Evolutionary conservation across 2,888 invertebrate species (phyloP).

Genomic region (Beris chalybata): DNA sequence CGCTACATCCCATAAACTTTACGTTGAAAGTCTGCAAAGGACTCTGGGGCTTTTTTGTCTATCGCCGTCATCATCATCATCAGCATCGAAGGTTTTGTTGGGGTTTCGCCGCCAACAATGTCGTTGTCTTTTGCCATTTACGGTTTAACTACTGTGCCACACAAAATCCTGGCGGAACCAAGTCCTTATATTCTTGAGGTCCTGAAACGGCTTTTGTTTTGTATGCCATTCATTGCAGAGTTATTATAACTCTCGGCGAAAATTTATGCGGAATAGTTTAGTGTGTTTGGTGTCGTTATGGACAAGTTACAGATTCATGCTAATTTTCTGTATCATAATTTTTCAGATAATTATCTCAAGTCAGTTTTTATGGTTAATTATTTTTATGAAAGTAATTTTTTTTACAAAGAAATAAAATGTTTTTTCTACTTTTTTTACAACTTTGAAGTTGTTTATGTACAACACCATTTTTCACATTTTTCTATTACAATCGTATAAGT

Average conservation of each 20-base stretch:
- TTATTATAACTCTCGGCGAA: constrained; percentile 24
- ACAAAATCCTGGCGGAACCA: constrained; percentile 26
- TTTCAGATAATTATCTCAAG: constrained; percentile 27
- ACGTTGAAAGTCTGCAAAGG: constrained; percentile 6
- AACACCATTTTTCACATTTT: too few relatives aligned
- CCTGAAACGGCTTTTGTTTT: constrained; percentile 28
- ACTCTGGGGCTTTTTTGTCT: constrained; percentile 22
- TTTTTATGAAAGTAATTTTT: too few relatives aligned
- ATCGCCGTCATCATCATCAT: constrained; percentile 30
- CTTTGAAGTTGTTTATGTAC: too few relatives aligned
- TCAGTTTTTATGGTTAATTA: too few relatives aligned
- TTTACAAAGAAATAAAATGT: too few relatives aligned
- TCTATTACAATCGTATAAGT: too few relatives aligned
- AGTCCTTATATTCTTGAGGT: constrained; percentile 25
- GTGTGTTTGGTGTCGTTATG: constrained; percentile 23
- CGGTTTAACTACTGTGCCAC: constrained; percentile 36
- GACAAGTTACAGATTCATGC: constrained; percentile 34
- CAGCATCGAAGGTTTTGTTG: constrained; percentile 34
- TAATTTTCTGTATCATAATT: constrained; percentile 34
- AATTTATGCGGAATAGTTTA: constrained; percentile 22
- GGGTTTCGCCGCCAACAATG: constrained; percentile 28
- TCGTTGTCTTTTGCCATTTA: constrained; percentile 37
- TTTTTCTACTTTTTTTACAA: too few relatives aligned
- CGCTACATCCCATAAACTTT: constrained; percentile 8
- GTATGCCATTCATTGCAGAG: constrained; percentile 20